Conservation (phyloP, 2,113 vertebrate genomes). For the Pomatorhinus ruficollis region DNA sequence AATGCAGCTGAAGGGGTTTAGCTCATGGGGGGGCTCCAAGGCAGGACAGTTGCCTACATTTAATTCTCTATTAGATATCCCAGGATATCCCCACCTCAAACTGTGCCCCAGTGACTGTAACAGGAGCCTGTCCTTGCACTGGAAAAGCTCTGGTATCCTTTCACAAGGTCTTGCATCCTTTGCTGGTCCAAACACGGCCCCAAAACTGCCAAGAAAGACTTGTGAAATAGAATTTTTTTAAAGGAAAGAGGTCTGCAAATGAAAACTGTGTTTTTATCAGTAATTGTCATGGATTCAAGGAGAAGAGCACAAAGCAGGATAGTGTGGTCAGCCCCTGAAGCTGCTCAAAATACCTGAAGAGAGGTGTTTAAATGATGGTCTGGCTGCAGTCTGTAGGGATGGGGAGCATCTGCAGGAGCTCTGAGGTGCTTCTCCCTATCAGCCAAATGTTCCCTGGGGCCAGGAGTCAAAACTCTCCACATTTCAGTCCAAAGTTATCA, state of each 20-base stretch:
- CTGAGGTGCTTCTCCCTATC: not conserved
- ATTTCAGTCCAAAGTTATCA: not conserved
- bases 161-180: not conserved
- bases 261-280: not conserved
- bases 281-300: not conserved
- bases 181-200: not conserved
- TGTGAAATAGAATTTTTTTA: fast-evolving
- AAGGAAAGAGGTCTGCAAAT: not conserved
- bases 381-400: not conserved
- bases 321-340: not conserved
- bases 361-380: not conserved
- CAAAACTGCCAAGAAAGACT: not conserved
- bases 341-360: not conserved
- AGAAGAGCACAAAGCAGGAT: not conserved
- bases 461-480: not conserved
- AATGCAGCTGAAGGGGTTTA: not conserved
- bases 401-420: not conserved
- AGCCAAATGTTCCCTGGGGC: not conserved
- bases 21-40: not conserved
- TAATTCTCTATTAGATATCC: not conserved
- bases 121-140: not conserved
- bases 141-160: not conserved
- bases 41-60: not conserved
- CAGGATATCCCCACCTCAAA: not conserved
- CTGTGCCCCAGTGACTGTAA: too few species aligned